A percentile compares a stretch with the other conserved stretches of the same genome.
phyloP scores from a whole-genome alignment of 2,797 vertebrate genomes.

The Ambastaia sidthimunki region DNA sequence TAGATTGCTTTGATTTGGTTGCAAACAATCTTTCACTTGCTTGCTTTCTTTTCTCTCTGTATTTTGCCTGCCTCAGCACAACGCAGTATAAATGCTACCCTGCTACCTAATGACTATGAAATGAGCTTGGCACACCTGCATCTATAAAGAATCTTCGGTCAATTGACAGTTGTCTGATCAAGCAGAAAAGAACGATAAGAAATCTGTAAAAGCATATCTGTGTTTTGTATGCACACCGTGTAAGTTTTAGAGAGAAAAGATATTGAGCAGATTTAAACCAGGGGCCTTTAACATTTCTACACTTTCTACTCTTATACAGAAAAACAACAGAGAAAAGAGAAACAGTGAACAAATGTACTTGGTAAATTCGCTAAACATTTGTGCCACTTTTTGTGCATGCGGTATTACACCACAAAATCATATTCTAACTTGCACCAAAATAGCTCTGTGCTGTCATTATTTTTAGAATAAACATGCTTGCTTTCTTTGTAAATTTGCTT shows the following conservation, averaged over 20 bases:
- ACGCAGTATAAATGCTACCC: conserved; percentile 36
- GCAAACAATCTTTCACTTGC: conserved; percentile 19
- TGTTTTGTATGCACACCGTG: conserved; percentile 4
- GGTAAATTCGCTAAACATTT: background rate
- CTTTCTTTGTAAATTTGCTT: background rate
- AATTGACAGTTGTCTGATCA: conserved; percentile 22
- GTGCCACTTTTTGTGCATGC: background rate
- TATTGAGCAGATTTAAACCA: background rate
- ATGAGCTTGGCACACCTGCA: conserved; percentile 48
- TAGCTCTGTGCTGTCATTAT: background rate
- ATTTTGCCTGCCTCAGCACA: conserved; percentile 52
- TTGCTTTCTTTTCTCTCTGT: background rate
- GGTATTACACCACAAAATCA: background rate
- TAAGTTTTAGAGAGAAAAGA: background rate
- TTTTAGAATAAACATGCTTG: background rate
- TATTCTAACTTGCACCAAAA: background rate
- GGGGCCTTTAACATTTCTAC: background rate
- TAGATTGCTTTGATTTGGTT: conserved; percentile 46
- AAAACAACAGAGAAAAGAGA: background rate
- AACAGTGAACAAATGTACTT: background rate
- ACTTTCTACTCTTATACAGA: background rate
- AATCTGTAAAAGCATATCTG: conserved; percentile 4
- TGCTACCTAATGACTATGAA: conserved; percentile 55
- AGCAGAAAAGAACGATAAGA: conserved; percentile 11
- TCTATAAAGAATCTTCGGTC: conserved; percentile 19